Percentiles rank a stretch among this genome's conserved stretches.
phyloP scores from a whole-genome alignment of 2,113 vertebrate species.

The Nanger granti region DNA sequence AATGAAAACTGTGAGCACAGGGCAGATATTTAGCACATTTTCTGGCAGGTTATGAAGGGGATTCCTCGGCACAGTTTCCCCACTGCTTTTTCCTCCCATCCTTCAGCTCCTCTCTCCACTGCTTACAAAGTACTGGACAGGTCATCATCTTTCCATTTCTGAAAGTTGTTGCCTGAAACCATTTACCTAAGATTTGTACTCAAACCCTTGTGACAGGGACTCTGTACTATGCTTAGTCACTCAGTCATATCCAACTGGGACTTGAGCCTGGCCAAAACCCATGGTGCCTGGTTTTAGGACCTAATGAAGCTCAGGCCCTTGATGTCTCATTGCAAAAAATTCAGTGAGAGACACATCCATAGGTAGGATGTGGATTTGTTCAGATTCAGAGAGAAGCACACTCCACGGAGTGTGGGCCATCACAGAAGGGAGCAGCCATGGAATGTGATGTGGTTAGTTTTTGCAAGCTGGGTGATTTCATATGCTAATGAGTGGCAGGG shows the following conservation, averaged over 20 bases:
- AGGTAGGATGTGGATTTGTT: not conserved
- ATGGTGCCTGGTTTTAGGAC: not conserved
- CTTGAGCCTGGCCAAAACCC: not conserved
- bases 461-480: not conserved
- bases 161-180: not conserved
- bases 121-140: not conserved
- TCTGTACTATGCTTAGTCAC: not conserved
- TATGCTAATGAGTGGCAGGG: not conserved
- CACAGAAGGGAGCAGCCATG: not conserved
- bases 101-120: not conserved
- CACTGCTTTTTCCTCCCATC: not conserved
- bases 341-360: not conserved
- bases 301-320: not conserved
- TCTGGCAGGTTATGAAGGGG: not conserved
- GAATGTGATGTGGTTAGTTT: not conserved
- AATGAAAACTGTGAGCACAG: not conserved
- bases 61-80: fast-evolving
- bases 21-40: not conserved
- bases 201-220: not conserved
- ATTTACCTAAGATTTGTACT: not conserved
- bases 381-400: not conserved
- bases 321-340: not conserved
- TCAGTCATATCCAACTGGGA: not conserved
- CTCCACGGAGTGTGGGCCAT: not conserved
- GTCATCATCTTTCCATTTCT: not conserved